Conservation (phyloP, 1,140 invertebrate genomes). For the Arion vulgaris region DNA sequence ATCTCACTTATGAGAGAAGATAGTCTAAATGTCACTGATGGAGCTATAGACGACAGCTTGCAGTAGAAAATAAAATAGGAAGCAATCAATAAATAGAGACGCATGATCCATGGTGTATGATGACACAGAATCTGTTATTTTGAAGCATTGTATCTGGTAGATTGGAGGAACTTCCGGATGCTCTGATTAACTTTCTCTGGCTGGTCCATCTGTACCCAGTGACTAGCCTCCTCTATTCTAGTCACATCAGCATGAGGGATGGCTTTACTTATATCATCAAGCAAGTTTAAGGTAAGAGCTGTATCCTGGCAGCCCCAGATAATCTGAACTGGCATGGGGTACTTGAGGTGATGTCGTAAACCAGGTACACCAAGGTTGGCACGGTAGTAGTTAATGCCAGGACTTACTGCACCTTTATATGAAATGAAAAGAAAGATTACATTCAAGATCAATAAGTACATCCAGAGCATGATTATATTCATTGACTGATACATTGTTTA, state of each 20-base stretch:
- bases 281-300: neutral
- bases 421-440: too few relatives aligned
- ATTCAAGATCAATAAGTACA: too few relatives aligned
- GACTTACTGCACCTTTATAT: constrained; percentile 2
- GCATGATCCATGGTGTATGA: too few relatives aligned
- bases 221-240: constrained; percentile 21
- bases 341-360: neutral
- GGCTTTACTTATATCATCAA: neutral
- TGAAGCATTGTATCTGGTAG: neutral
- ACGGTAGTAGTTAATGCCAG: constrained; percentile 32
- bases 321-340: constrained; percentile 23
- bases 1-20: too few relatives aligned
- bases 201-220: constrained; percentile 34
- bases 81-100: too few relatives aligned
- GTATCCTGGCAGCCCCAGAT: constrained; percentile 33
- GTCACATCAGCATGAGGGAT: constrained; percentile 6
- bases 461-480: too few relatives aligned
- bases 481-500: too few relatives aligned
- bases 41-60: too few relatives aligned
- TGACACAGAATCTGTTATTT: neutral
- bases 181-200: constrained; percentile 19
- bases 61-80: too few relatives aligned
- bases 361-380: neutral
- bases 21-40: too few relatives aligned
- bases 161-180: constrained; percentile 78